Conservation (phyloP, 2,888 invertebrate genomes). For the Cerceris ruficornis region DNA sequence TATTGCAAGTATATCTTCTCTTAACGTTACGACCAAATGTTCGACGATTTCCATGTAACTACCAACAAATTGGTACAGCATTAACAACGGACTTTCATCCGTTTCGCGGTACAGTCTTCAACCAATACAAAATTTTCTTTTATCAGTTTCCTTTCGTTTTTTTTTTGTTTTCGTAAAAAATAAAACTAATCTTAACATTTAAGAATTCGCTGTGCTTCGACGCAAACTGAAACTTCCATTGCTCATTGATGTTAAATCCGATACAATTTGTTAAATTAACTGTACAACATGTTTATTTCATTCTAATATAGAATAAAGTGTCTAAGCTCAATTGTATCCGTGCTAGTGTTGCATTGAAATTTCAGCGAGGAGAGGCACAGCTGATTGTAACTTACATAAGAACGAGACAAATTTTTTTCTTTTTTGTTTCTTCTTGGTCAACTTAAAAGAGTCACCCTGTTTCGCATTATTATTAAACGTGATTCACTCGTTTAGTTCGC, state of each 20-base stretch:
- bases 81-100: conserved; percentile 36
- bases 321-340: conserved; percentile 65
- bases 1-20: conserved; percentile 28
- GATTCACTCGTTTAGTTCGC: conserved; percentile 63
- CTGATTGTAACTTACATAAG: conserved; percentile 46
- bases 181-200: conserved; percentile 61
- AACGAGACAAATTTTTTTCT: conserved; percentile 35
- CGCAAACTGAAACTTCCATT: conserved; percentile 59
- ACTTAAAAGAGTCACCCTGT: conserved; percentile 75
- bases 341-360: conserved; percentile 57
- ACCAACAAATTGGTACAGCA: conserved; percentile 47
- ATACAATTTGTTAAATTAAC: conserved; percentile 64
- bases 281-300: conserved; percentile 59
- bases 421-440: conserved; percentile 63
- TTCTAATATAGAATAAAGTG: conserved; percentile 76
- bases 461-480: conserved; percentile 66
- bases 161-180: conserved; percentile 34
- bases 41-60: conserved; percentile 17
- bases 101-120: conserved; percentile 49
- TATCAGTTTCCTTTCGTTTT: conserved; percentile 18
- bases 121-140: conserved; percentile 36
- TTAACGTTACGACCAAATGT: conserved; percentile 35
- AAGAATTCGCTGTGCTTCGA: conserved; percentile 54
- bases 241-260: conserved; percentile 39
- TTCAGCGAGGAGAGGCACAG: conserved; percentile 67